Conservation (phyloP, 2,797 vertebrate genomes). For the Sebastes vulpes region DNA sequence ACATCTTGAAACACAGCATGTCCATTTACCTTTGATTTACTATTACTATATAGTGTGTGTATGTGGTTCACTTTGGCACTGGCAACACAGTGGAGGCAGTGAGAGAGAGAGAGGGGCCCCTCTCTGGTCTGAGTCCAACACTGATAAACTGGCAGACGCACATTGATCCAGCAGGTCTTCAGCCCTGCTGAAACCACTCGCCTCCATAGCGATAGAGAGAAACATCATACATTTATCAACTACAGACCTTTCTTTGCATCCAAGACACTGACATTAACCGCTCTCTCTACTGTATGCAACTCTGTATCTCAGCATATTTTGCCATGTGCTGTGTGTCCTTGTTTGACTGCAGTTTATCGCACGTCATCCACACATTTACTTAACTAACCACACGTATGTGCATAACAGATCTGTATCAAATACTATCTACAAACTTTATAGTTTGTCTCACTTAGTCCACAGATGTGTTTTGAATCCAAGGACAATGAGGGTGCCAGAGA, state of each 20-base stretch:
- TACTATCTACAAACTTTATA: slow-evolving; percentile 27
- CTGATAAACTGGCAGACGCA: slow-evolving; percentile 67
- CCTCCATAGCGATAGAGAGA: slow-evolving; percentile 18
- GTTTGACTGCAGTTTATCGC: slow-evolving; percentile 31
- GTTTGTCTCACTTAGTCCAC: slow-evolving; percentile 39
- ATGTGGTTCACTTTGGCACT: slow-evolving; percentile 17
- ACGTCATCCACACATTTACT: slow-evolving; percentile 17
- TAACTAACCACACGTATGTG: slow-evolving; percentile 33
- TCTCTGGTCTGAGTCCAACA: slow-evolving; percentile 53
- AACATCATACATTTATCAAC: slow-evolving; percentile 36
- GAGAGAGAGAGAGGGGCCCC: slow-evolving; percentile 18
- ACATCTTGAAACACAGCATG: not conserved
- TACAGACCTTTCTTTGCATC: slow-evolving; percentile 4
- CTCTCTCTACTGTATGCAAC: not conserved
- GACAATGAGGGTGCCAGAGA: slow-evolving; percentile 44
- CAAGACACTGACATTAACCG: not conserved
- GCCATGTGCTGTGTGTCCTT: slow-evolving; percentile 8
- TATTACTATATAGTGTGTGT: not conserved
- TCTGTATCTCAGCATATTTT: not conserved
- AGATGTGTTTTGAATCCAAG: slow-evolving; percentile 61
- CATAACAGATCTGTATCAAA: slow-evolving; percentile 46
- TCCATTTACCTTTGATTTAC: slow-evolving; percentile 15
- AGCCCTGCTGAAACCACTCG: slow-evolving; percentile 14
- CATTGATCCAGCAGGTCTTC: slow-evolving; percentile 35
- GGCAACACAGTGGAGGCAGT: slow-evolving; percentile 20